Percentiles rank a stretch among this genome's conserved stretches.
These are phyloP conservation scores for Apostichopus californicus DNA, from an alignment of 35 echinoderm and acorn worm species.

Conservation along the genomic window DNA sequence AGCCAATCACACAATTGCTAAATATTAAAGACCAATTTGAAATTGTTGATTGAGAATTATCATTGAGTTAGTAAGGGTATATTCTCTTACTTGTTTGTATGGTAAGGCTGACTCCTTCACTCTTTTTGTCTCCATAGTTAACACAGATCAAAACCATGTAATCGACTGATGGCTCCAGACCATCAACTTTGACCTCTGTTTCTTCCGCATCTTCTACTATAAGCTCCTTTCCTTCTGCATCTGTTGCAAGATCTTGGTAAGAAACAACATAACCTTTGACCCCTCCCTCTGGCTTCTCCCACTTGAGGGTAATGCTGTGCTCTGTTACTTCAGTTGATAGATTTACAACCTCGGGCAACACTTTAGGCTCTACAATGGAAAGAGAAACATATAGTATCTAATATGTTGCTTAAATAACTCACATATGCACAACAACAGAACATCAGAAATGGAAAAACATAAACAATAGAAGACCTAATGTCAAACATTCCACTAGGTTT, in stretches of 20 bases:
- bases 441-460: too few species aligned
- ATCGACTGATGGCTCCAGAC: slow-evolving; percentile 50
- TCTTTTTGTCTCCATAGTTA: slow-evolving; percentile 46
- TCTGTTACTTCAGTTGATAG: slow-evolving; percentile 11
- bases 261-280: slow-evolving; percentile 63
- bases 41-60: too few species aligned
- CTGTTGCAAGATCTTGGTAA: background rate
- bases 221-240: slow-evolving; percentile 5
- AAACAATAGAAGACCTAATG: too few species aligned
- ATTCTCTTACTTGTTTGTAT: slow-evolving; percentile 50
- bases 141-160: slow-evolving; percentile 51
- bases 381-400: background rate
- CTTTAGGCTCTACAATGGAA: background rate
- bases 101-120: slow-evolving; percentile 51
- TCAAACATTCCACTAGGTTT: too few species aligned
- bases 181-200: slow-evolving; percentile 62
- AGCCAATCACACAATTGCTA: too few species aligned
- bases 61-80: too few species aligned
- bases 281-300: slow-evolving; percentile 68
- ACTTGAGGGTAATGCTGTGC: slow-evolving; percentile 46
- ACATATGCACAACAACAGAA: too few species aligned
- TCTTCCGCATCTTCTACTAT: slow-evolving; percentile 19
- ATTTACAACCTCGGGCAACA: slow-evolving; percentile 6
- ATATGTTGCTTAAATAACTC: background rate
- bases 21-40: too few species aligned